Base-by-base conservation (phyloP, 2,797 vertebrate species). In the Rhabdomys pumilio region DNA sequence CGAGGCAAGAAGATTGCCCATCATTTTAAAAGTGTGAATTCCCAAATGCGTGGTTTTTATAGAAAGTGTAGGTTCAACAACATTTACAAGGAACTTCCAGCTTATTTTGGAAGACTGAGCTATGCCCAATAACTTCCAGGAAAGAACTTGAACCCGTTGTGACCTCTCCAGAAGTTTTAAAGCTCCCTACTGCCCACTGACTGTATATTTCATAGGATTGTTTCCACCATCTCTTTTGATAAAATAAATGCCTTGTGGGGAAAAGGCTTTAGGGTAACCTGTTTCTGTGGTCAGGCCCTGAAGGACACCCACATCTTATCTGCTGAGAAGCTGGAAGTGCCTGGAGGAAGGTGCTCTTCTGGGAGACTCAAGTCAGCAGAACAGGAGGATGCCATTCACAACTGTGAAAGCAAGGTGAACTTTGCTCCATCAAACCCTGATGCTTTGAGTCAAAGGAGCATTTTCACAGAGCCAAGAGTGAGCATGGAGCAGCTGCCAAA, bases 351-450 rank as follows among this genome's bases (percentile, higher is more conserved):
- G 44, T 0, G 7, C 55, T 50, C 50, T 31, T 1, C 31, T 14
- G n/a, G 47, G 34, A 24, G 38, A 34, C 4, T 17, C n/a, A 55
- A 26, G 41, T 61, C 20, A 8, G 15, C 34, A 38, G 20, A 69
- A 31, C 3, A 10, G 26, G 26, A 53, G 7, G 4, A 11, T 3
- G 34, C 14, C 14, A 29, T 6, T 34, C 3, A 34, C 0, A 41
- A 89, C 13, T 29, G 6, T 17, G 24, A 0, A 44, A 38, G 26
- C 67, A 11, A 50, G n/a, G 73, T 31, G 63, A 94, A 22, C 20
- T 24, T 55, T 5, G 47, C 26, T 5, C 6, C 3, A 82, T 63
- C 13, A 19, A n/a, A 50, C 1, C 10, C 38, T 0, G 7, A 63
- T 26, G 20, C 41, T 50, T n/a, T 19, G 20, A 86, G 57, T 17